Percentiles rank a stretch among this genome's conserved stretches.
phyloP scores from a whole-genome alignment of 2,888 invertebrate species.

The Taenaris catops region DNA sequence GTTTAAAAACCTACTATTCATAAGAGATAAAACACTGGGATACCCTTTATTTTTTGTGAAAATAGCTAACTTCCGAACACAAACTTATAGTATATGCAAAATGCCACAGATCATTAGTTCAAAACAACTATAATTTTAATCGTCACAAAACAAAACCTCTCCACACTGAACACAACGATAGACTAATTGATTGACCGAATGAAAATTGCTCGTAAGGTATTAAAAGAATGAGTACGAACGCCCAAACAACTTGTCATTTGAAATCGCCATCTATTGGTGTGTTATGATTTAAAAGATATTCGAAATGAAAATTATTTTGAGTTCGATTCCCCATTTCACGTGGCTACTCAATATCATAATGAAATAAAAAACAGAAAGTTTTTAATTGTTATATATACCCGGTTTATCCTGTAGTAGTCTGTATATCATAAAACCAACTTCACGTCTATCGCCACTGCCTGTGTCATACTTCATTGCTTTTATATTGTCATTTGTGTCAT shows the following conservation, averaged over 20 bases:
- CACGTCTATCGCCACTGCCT: slow-evolving; percentile 8
- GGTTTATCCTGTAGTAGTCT: no score
- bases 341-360: no score
- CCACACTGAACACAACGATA: slow-evolving; percentile 27
- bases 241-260: no score
- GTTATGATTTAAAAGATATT: no score
- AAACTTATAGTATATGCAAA: slow-evolving; percentile 20
- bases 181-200: slow-evolving; percentile 39
- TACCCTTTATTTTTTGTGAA: slow-evolving; percentile 1
- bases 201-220: no score
- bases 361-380: no score
- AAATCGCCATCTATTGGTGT: no score
- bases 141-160: slow-evolving; percentile 34
- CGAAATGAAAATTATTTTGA: no score
- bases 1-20: slow-evolving; percentile 32
- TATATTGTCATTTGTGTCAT: slow-evolving; percentile 30
- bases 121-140: slow-evolving; percentile 33
- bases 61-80: slow-evolving; percentile 12
- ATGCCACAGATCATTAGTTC: slow-evolving; percentile 32
- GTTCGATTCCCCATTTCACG: no score
- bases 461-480: slow-evolving; percentile 21
- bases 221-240: no score
- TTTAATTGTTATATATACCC: no score
- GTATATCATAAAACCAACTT: no score
- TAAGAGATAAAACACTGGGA: slow-evolving; percentile 16